Base-by-base conservation (phyloP, 2,113 vertebrate species). In the Pionites leucogaster region DNA sequence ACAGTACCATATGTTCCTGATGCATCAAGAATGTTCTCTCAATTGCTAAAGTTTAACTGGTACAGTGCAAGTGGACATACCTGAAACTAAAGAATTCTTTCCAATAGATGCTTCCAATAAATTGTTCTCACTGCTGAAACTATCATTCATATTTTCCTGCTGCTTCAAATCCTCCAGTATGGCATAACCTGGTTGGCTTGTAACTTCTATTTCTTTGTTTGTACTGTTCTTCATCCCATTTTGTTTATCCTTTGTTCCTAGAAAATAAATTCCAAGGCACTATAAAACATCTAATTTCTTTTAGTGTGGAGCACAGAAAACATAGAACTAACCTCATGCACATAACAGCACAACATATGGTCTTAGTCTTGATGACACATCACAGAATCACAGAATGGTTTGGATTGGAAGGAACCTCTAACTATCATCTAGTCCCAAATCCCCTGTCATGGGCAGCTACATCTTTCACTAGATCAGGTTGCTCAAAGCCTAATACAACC, bases 61-160 rank as follows among this genome's bases (percentile, higher is more conserved):
- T 63, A 62, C 11, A 83, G 60, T 55, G 91, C 17, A 91, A 90
- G 19, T 14, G 28, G 23, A 94, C 80, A 39, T 97, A 98, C 98
- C 97, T 97, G 97, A 93, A 63, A 68, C 20, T n/a, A 82, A 4
- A 74, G 88, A 96, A 82, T 75, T 88, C 10, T 96, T 96, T 64
- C 46, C 84, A 63, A n/a, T 35, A 60, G 96, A 97, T 18, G 71
- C 76, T 74, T 96, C 97, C 42, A 77, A 24, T 20, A 84, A 19
- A 63, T 47, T 72, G 39, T 18, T 95, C 14, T 97, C 90, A 14
- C 10, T n/a, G 37, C 31, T 52, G 49, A 50, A 67, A 75, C 11
- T 44, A 17, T 75, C 57, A 57, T 80, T 94, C 33, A 17, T 3
- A 46, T 76, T 64, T 63, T 74, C 94, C 93, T 79, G 63, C 47